These are phyloP conservation scores for Lacerta bilineata DNA, from an alignment of 2,797 vertebrate species.

Conservation along the genomic window DNA sequence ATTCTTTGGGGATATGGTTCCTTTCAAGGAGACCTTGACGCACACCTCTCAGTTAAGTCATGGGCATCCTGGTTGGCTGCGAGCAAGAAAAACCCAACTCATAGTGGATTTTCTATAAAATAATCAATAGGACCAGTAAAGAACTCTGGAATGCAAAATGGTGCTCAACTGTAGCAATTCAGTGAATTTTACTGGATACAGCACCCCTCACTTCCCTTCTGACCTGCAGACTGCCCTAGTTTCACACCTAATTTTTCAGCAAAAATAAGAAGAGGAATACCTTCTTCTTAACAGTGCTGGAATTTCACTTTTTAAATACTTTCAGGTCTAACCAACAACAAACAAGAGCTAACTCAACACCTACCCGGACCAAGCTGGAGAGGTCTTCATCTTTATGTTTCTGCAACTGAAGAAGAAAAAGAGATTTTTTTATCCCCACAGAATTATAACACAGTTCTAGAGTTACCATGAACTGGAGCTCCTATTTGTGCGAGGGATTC, in stretches of 20 bases:
- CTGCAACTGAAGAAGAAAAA: conserved; percentile 86
- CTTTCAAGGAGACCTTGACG: not conserved
- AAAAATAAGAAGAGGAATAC: too few relatives aligned
- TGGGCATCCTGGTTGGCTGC: too few relatives aligned
- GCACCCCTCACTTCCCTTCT: not conserved
- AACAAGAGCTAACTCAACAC: conserved; percentile 50
- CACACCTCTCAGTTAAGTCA: too few relatives aligned
- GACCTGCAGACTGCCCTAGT: conserved; percentile 24
- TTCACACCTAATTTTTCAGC: conserved; percentile 5
- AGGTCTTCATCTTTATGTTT: conserved; percentile 98
- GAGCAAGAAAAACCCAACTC: not conserved
- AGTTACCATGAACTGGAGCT: conserved; percentile 1
- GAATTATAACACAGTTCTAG: conserved; percentile 14
- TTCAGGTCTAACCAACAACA: conserved; percentile 19
- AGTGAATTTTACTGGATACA: too few relatives aligned
- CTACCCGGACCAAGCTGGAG: conserved; percentile 95
- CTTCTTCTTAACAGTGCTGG: not conserved
- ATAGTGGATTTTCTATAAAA: not conserved
- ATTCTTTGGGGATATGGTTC: not conserved
- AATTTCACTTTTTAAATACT: conserved; percentile 47
- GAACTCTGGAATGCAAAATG: not conserved
- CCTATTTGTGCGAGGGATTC: conserved; percentile 8
- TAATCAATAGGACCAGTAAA: not conserved
- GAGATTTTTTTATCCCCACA: not conserved
- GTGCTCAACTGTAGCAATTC: not conserved